Base-by-base conservation (phyloP, 2,113 vertebrate genomes). In the Melanostigma gelatinosum region DNA sequence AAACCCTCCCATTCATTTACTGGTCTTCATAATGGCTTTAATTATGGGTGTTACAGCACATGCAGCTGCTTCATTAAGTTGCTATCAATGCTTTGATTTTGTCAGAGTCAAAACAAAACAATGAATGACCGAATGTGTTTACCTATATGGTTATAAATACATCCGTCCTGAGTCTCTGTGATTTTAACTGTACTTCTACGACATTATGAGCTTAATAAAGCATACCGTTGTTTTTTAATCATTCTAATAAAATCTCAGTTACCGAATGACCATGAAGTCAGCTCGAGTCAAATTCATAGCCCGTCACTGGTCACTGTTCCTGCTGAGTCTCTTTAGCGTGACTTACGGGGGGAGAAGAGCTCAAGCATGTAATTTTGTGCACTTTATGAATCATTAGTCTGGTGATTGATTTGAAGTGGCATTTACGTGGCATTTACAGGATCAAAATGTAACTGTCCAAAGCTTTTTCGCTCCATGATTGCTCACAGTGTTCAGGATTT, bases 391-490 rank as follows among this genome's bases (percentile, higher is more conserved):
- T 74, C 75, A 75, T 90, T 82, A 79, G 63, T n/a, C 27, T 3
- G 3, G 34, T 83, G 79, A 89, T 84, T 87, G 79, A 86, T 81
- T 73, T 79, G 27, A 67, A 79, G 72, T 57, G 67, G 84, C 63
- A 84, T 89, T 85, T 85, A 34, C 85, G 71, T 80, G 87, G 73
- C 86, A 72, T 84, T 88, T 82, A 87, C 24, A 1, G 85, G 66
- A 77, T 80, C 24, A 67, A 84, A 85, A 82, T 76, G 38, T 58
- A 75, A 48, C 72, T 48, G 42, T 74, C 60, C 63, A 81, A 72
- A 88, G 78, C 24, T 20, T 40, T 65, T 48, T 71, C 5, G 73
- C 66, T 66, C 12, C 1, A 66, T 64, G 80, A 88, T 75, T 70
- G 62, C 78, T 85, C 50, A 50, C 54, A 77, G 72, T 24, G 58